These are phyloP conservation scores for Notolepis coatsorum DNA, from an alignment of 2,797 vertebrate species.

Conservation along the genomic window DNA sequence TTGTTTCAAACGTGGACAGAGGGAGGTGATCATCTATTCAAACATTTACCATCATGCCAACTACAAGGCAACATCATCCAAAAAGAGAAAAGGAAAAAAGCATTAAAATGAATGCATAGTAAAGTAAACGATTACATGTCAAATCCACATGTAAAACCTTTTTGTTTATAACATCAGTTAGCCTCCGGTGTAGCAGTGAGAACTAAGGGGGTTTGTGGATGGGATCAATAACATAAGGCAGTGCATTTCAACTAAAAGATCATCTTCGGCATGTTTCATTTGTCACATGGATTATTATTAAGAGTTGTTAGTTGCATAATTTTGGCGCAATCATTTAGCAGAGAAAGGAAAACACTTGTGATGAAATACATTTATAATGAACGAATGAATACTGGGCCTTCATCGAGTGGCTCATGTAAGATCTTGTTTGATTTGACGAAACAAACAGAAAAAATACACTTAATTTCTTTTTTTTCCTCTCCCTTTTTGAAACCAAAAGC, in stretches of 20 bases:
- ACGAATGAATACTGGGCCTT: background rate
- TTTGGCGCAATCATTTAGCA: background rate
- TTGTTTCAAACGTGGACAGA: background rate
- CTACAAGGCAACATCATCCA: no score
- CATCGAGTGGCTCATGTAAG: background rate
- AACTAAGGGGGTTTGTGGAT: background rate
- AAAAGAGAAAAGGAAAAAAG: no score
- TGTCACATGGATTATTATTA: background rate
- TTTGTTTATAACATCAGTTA: background rate
- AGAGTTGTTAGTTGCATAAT: background rate
- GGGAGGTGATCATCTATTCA: background rate
- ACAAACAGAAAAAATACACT: no score
- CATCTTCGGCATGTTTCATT: background rate
- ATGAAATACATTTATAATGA: no score
- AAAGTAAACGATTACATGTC: background rate
- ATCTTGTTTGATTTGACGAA: background rate
- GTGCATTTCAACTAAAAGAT: background rate
- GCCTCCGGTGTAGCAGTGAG: background rate
- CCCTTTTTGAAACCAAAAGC: no score
- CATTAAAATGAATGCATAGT: slow-evolving; percentile 19
- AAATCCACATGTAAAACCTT: background rate
- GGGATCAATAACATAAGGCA: background rate
- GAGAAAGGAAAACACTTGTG: no score
- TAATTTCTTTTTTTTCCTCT: no score
- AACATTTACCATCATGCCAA: background rate